phyloP scores from a whole-genome alignment of 1,140 invertebrate species.

The Drosophila orena region DNA sequence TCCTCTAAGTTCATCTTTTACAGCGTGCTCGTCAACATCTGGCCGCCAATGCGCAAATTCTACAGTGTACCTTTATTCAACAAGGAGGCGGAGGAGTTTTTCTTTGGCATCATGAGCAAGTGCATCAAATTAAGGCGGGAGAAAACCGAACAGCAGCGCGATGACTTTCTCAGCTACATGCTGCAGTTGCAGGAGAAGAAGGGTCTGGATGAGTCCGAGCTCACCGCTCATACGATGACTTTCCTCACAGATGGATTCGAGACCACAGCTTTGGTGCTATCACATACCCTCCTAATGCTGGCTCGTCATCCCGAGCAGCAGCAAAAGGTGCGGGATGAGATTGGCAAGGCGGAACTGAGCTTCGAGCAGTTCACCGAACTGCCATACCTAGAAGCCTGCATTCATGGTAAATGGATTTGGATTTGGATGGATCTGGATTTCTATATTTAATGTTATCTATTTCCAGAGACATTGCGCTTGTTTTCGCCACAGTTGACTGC shows the following conservation, averaged over 20 bases:
- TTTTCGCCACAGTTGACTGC: constrained; percentile 42
- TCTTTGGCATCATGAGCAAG: constrained; percentile 59
- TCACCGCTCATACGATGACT: constrained; percentile 59
- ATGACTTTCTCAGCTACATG: constrained; percentile 84
- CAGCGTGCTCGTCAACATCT: constrained; percentile 26
- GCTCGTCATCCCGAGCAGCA: constrained; percentile 41
- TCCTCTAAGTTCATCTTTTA: constrained; percentile 42
- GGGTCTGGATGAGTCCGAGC: constrained; percentile 26
- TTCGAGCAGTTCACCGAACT: constrained; percentile 60
- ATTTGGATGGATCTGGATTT: too few species aligned
- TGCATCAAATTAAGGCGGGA: constrained; percentile 63
- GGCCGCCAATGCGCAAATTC: constrained; percentile 49
- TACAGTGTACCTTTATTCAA: constrained; percentile 40
- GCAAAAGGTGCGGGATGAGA: constrained; percentile 30
- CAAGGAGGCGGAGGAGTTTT: constrained; percentile 63
- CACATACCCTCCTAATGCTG: constrained; percentile 45
- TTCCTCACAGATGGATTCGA: constrained; percentile 70
- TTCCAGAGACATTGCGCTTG: constrained; percentile 53
- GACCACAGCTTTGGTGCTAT: constrained; percentile 53
- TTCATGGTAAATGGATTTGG: constrained; percentile 28
- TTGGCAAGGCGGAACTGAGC: constrained; percentile 59
- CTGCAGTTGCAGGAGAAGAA: constrained; percentile 78
- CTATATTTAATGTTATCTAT: too few species aligned
- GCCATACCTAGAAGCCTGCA: constrained; percentile 59
- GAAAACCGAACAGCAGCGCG: constrained; percentile 45